Evolutionary conservation across 2,888 invertebrate genomes (phyloP), one percentile per base, ranked within the genome.

Genomic region (Malthinus flaveolus): DNA sequence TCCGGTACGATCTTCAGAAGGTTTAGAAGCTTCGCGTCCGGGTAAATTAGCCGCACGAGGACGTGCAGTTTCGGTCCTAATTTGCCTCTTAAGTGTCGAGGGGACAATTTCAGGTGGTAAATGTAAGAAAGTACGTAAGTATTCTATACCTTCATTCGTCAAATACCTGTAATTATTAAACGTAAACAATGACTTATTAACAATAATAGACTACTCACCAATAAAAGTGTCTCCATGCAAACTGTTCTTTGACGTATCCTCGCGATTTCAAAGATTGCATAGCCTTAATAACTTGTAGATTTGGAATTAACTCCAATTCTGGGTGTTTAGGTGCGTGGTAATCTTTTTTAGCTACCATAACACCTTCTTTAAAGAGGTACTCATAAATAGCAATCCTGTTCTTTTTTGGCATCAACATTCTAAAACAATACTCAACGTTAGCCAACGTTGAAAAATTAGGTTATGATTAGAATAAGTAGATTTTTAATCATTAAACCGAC

Each of bases 381-480:
- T 99, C 98, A 81, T 95, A 99, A 79, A 99, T 98, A 71, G 93
- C 85, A 70, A 94, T 91, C 77, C 97, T 90, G 80, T 97, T 95
- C 84, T 94, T 93, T 85, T 97, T 98, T 75, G 98, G 97, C 96
- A 99, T 99, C 95, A 99, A 96, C 99, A 99, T 99, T 81, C 92
- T 95, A 81, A 77, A 81, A 79, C 58, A 63, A 55, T 56, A 53
- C 13, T 37, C 3, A 23, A 3, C 5, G 23, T 23, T 23, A 5
- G 5, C 2, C 23, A 23, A 42, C 39, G 34, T 56, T 47, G 51
- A 31, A 34, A 32, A 48, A 3, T 45, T 1, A 31, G 45, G 45
- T 45, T 45, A 45, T 45, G 5, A 23, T 9, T 3, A 5, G 5
- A 3, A 23, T 3, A 23, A 23, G 3, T 23, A 3, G 5, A 23